Evolutionary conservation across 2,797 vertebrate genomes (phyloP).

Genomic region (Propithecus perrieri): DNA sequence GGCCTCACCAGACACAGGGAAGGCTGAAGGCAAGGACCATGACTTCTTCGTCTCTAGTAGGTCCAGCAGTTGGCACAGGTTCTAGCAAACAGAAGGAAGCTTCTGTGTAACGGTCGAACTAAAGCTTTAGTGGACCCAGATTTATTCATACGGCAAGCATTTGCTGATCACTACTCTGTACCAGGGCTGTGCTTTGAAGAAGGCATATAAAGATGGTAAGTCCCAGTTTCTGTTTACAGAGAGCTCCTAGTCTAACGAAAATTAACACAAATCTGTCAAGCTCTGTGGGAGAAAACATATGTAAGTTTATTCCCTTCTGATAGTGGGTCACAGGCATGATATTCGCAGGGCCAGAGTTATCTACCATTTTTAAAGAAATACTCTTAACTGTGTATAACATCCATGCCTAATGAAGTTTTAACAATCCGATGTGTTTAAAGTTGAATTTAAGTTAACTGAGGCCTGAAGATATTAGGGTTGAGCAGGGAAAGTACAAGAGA

Average conservation of each 20-base stretch:
- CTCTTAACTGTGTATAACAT: background rate
- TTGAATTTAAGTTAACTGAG: conserved; percentile 31
- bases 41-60: background rate
- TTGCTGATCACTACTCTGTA: background rate
- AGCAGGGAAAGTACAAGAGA: background rate
- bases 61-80: background rate
- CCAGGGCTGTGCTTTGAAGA: background rate
- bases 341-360: background rate
- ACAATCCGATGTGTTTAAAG: conserved; percentile 29
- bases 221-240: background rate
- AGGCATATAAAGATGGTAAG: background rate
- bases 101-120: background rate
- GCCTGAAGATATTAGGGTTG: background rate
- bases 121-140: background rate
- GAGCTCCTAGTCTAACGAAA: background rate
- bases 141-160: background rate
- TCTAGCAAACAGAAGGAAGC: background rate
- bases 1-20: background rate
- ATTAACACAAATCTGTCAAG: background rate
- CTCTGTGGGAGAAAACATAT: background rate
- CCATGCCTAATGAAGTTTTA: background rate
- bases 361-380: background rate
- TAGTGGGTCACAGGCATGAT: background rate
- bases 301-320: background rate
- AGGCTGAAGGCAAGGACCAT: background rate